Conservation (phyloP, 2,113 vertebrate genomes). For the Protobothrops mucrosquamatus region DNA sequence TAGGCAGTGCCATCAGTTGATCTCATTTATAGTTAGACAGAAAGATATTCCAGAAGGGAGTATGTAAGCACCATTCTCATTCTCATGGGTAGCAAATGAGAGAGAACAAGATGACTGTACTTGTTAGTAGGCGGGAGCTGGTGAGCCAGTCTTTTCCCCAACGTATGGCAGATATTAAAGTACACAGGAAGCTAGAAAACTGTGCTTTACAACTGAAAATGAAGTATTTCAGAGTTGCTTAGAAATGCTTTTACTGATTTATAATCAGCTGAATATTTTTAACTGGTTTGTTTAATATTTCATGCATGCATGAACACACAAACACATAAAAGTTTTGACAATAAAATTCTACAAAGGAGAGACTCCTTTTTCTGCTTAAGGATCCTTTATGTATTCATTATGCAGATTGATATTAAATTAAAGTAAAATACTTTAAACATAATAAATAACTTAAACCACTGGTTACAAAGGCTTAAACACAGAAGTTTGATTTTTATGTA, state of each 20-base stretch:
- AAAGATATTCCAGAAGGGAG: conserved; percentile 57
- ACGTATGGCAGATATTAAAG: conserved; percentile 11
- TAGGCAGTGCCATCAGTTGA: conserved; percentile 44
- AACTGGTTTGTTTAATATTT: conserved; percentile 29
- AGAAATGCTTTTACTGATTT: conserved; percentile 44
- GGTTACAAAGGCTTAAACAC: neutral
- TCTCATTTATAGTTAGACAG: conserved; percentile 58
- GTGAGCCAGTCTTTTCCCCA: conserved; percentile 22
- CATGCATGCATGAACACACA: conserved; percentile 22
- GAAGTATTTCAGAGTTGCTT: conserved; percentile 45
- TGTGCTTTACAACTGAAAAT: conserved; percentile 36
- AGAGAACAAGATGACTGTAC: conserved; percentile 37
- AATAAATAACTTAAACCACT: conserved; percentile 32
- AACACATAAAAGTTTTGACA: conserved; percentile 53
- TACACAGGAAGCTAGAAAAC: conserved; percentile 39
- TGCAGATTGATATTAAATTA: conserved; percentile 41
- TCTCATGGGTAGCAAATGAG: conserved; percentile 50
- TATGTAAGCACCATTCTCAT: conserved; percentile 48
- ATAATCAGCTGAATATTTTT: conserved; percentile 49
- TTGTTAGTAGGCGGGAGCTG: conserved; percentile 45
- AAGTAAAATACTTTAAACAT: conserved; percentile 47
- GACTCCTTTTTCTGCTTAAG: conserved; percentile 43
- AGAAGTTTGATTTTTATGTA: conserved; percentile 30
- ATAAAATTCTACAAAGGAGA: conserved; percentile 35
- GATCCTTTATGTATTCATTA: conserved; percentile 52